Evolutionary conservation across 2,888 invertebrate genomes (phyloP), one percentile per base, ranked within the genome.

Genomic region (Drosophila histrio): DNA sequence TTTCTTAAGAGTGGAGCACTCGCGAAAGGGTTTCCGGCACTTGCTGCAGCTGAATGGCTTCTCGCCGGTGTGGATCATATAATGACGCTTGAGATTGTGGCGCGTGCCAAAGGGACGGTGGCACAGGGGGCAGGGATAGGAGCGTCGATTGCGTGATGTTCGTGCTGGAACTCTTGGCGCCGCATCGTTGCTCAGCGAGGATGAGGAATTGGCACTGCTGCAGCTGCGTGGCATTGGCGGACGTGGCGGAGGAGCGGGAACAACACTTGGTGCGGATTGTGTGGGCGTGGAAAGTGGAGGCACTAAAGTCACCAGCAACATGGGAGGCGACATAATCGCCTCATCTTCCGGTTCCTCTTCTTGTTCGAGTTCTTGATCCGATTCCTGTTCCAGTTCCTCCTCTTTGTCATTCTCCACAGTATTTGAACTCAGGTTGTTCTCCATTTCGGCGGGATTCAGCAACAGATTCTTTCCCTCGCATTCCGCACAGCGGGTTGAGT

Each of bases 21-120:
- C 91, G 1, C 91, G 89, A 44, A 91, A 91, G 0, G 90, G 89
- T 67, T 91, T 91, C 30, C 90, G 89, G 59, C 91, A 91, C 32
- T 89, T 88, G 50, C 74, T 81, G 68, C 91, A 91, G 56, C 87
- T 89, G 60, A 90, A 91, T 0, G 91, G 91, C 50, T 92, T 92
- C 53, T 92, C 92, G 3, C 90, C 91, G 0, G 92, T 92, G 59
- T 91, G 91, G 17, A 92, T 91, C 91, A 91, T 92, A 49, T 90
- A 90, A 62, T 91, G 91, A 0, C 91, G 90, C 52, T 91, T 91
- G 0, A 91, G 87, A 72, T 91, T 91, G 63, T 91, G 91, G 0
- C 91, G 87, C 2, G 91, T 91, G 8, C 91, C 91, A 59, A 91
- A 91, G 3, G 90, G 88, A 2, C 92, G 89, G 65, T 90, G 89